Conservation (phyloP, 2,888 invertebrate species). For the Athetis lepigone region DNA sequence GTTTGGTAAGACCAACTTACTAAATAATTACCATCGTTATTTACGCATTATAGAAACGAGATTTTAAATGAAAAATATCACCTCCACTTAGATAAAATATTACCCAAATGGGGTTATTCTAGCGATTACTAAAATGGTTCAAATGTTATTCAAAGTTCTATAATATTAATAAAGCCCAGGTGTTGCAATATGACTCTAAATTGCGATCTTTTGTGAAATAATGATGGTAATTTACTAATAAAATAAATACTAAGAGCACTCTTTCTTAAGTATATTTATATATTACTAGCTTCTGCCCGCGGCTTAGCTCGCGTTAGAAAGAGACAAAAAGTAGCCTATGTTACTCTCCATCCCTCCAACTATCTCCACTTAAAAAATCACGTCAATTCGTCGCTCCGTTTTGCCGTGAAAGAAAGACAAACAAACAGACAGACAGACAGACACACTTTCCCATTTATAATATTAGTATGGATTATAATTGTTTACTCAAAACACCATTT, state of each 20-base stretch:
- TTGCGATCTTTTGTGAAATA: neutral
- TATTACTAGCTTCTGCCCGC: neutral
- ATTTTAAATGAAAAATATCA: conserved; percentile 6
- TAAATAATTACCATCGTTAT: neutral
- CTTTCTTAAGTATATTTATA: neutral
- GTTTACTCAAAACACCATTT: too few species aligned
- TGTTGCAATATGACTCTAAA: conserved; percentile 8
- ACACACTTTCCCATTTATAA: too few species aligned
- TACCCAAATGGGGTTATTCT: neutral
- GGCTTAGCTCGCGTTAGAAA: too few species aligned
- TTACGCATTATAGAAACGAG: neutral
- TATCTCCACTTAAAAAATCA: too few species aligned
- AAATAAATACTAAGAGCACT: neutral
- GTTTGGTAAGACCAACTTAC: too few species aligned
- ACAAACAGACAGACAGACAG: too few species aligned
- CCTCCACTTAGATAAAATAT: neutral
- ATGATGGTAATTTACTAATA: neutral
- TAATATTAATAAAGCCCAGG: conserved; percentile 14
- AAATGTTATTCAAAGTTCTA: conserved; percentile 15
- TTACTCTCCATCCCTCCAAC: too few species aligned
- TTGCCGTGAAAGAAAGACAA: too few species aligned
- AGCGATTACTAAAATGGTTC: conserved; percentile 10
- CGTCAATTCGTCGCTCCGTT: too few species aligned
- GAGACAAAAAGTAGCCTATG: too few species aligned
- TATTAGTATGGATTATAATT: too few species aligned